Base-by-base conservation (phyloP, 1,140 invertebrate species). In the Euborellia annulipes region DNA sequence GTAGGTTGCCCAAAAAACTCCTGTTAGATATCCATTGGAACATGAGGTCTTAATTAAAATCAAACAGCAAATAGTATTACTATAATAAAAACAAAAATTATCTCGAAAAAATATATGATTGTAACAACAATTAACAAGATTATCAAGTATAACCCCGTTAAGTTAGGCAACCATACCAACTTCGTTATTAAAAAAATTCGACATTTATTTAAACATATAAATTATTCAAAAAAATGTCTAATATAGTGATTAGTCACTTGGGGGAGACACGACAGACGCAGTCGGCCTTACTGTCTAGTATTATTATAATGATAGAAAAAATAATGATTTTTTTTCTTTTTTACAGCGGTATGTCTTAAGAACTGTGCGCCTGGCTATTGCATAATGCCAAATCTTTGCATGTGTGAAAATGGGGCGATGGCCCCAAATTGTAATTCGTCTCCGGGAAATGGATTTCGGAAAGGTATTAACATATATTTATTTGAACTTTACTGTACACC, bases 331-430 rank as follows among this genome's bases (percentile, higher is more conserved):
- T 50, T 22, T 38, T 4, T 38, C 4, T 38, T 38, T 38, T 46
- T 69, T 68, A 21, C 62, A 87, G 85, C 85, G n/a, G 66, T 87
- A 36, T 89, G 85, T 58, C 63, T 70, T 8, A 68, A 76, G 54
- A 68, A 76, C 38, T 89, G 86, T 62, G 76, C 73, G 0, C 56
- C 68, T 22, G 85, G 84, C 20, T 68, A 74, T 41, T 91, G 86
- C 56, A 73, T 88, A 30, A 76, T 78, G 52, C 86, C 86, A 1
- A 88, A 88, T 61, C 65, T 85, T 46, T 91, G 86, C 61, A 63
- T 80, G 14, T 89, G 86, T 57, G 72, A 78, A 4, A 74, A 73
- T 30, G 77, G 76, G 17, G 58, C 65, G 0, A 66, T 76, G 32
- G 65, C 70, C 30, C 62, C 73, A 3, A 62, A 64, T 2, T 75